phyloP scores from a whole-genome alignment of 2,113 vertebrate genomes.

The Pelobates fuscus region DNA sequence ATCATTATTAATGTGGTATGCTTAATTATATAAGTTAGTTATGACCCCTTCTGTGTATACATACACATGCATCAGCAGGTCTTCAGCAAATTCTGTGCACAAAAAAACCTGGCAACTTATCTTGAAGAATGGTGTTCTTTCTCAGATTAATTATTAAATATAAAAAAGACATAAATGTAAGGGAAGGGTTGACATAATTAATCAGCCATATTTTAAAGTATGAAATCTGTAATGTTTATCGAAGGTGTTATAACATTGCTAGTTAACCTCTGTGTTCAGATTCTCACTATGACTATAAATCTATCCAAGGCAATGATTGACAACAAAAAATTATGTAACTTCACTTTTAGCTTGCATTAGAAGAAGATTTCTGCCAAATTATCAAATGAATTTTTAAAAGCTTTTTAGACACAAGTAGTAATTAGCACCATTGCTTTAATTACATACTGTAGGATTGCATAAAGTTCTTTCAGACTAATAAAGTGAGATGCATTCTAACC shows the following conservation, averaged over 20 bases:
- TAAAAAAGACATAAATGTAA: not conserved
- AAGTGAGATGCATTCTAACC: slow-evolving; percentile 65
- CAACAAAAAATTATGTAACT: no score
- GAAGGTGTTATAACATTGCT: not conserved
- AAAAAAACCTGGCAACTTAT: no score
- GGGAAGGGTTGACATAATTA: not conserved
- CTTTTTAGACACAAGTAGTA: not conserved
- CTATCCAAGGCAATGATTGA: not conserved
- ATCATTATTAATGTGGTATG: no score
- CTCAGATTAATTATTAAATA: not conserved
- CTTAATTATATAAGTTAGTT: no score
- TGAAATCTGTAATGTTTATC: not conserved
- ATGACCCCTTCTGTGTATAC: no score
- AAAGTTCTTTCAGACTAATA: slow-evolving; percentile 46
- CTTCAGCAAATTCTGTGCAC: no score
- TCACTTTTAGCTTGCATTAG: no score
- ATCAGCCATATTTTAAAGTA: not conserved
- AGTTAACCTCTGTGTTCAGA: not conserved
- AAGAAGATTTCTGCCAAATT: no score
- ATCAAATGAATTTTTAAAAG: no score
- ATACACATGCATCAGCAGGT: no score
- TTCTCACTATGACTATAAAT: not conserved
- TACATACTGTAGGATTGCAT: not conserved
- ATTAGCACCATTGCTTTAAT: not conserved
- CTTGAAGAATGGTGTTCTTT: not conserved